Base-by-base conservation (phyloP, 2,797 vertebrate genomes). In the Betta splendens region DNA sequence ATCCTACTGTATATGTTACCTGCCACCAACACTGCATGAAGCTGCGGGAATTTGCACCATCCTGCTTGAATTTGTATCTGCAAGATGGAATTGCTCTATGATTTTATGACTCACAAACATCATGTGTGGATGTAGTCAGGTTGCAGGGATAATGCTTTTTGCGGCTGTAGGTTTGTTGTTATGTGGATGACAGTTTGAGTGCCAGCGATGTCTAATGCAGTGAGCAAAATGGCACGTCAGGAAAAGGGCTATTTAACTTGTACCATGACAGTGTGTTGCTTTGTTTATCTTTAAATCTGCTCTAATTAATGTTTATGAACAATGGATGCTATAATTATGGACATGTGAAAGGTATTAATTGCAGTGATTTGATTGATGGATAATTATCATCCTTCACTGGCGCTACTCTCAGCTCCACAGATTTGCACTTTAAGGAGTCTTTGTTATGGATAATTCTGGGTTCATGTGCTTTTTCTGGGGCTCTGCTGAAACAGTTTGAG, bases 21-120 rank as follows among this genome's bases (percentile, higher is more conserved):
- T 66, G 57, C 61, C 37, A 8, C 29, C 5, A 25, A 58, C 50
- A 18, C 32, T 0, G 17, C 63, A 46, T 46, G 64, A 60, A 80
- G 17, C 64, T 63, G 56, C 5, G 4, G 28, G 47, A 38, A 76
- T 66, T 60, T 61, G 64, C 47, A 44, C 76, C 50, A 37, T 65
- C 65, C 46, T 17, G 13, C 39, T 80, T 53, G 62, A 65, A 71
- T 65, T 64, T 61, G 49, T 43, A 66, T 72, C 67, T 59, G 69
- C 8, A 0, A 10, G 29, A 37, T 11, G 21, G 37, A 73, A 75
- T 66, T 49, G 37, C 25, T 21, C 43, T 45, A 12, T 54, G 18
- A 44, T 58, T 17, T 32, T 10, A 16, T 46, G 45, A 42, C 33
- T 63, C 50, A 5, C 17, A 53, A 55, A 16, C 28, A 60, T 62